A percentile compares a stretch with the other conserved stretches of the same genome.
Conservation (phyloP, 2,888 invertebrate genomes). For the Cataglyphis altisquamis region DNA sequence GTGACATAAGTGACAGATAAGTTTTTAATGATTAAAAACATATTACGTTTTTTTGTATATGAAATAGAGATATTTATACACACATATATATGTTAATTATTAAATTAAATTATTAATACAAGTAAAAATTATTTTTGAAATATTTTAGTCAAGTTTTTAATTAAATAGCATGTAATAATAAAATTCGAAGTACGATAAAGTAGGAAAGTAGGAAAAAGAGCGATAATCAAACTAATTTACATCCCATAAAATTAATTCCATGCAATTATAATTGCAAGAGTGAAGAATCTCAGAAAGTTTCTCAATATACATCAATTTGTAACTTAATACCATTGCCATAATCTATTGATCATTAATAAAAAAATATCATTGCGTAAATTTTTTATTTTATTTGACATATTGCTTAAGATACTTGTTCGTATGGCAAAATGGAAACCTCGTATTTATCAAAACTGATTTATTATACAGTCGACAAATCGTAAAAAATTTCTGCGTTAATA, state of each 20-base stretch:
- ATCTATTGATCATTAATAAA: background rate
- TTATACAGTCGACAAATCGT: background rate
- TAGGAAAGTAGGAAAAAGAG: background rate
- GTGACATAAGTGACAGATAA: conserved; percentile 1
- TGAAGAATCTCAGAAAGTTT: background rate
- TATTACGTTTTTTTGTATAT: background rate
- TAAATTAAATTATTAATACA: background rate
- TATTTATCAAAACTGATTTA: conserved; percentile 13
- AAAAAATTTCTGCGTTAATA: background rate
- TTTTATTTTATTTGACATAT: background rate
- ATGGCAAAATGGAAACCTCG: background rate
- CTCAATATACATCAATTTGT: background rate
- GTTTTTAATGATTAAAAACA: background rate
- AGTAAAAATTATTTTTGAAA: background rate
- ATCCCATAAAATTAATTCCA: background rate
- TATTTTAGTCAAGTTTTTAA: conserved; percentile 26
- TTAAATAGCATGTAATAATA: background rate
- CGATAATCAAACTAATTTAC: conserved; percentile 32
- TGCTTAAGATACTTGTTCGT: background rate
- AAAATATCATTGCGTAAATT: background rate
- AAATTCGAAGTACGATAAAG: background rate
- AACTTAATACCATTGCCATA: background rate
- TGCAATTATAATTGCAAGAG: background rate
- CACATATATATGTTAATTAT: background rate
- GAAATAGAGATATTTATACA: conserved; percentile 20